Conservation (phyloP, 2,797 vertebrate genomes). For the Clamator glandarius region DNA sequence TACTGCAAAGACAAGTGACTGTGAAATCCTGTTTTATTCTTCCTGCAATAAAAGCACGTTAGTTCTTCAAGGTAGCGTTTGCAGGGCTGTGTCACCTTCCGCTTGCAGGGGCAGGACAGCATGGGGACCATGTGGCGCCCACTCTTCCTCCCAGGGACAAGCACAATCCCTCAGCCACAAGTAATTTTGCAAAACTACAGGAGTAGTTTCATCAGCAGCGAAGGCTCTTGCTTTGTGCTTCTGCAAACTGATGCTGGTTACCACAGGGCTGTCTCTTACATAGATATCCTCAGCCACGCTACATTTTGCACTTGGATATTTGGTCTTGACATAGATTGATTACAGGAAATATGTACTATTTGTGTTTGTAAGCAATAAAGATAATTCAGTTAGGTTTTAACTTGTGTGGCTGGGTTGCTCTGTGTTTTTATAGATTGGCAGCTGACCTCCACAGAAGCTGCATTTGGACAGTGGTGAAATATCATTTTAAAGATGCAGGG, state of each 20-base stretch:
- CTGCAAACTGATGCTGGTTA: fast-evolving
- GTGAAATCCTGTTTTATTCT: slow-evolving; percentile 64
- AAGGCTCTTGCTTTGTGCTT: neutral
- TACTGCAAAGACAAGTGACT: slow-evolving; percentile 63
- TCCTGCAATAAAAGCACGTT: slow-evolving; percentile 20
- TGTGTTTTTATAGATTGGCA: neutral
- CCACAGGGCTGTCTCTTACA: fast-evolving
- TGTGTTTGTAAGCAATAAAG: neutral
- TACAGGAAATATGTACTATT: neutral
- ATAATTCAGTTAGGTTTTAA: neutral
- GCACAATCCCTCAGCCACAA: fast-evolving
- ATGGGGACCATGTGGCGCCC: fast-evolving
- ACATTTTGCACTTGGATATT: fast-evolving
- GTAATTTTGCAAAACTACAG: neutral
- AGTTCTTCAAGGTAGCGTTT: neutral
- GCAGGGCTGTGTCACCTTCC: neutral
- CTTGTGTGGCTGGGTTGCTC: neutral
- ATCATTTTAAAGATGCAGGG: neutral
- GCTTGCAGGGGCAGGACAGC: neutral
- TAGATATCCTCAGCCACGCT: fast-evolving
- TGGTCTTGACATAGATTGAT: neutral
- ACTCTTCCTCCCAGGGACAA: fast-evolving
- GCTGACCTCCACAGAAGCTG: neutral
- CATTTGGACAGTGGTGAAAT: neutral
- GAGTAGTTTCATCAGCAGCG: fast-evolving